Evolutionary conservation across 2,888 invertebrate species (phyloP), one percentile per base, ranked within the genome.

Genomic region (Copidosoma aretas): DNA sequence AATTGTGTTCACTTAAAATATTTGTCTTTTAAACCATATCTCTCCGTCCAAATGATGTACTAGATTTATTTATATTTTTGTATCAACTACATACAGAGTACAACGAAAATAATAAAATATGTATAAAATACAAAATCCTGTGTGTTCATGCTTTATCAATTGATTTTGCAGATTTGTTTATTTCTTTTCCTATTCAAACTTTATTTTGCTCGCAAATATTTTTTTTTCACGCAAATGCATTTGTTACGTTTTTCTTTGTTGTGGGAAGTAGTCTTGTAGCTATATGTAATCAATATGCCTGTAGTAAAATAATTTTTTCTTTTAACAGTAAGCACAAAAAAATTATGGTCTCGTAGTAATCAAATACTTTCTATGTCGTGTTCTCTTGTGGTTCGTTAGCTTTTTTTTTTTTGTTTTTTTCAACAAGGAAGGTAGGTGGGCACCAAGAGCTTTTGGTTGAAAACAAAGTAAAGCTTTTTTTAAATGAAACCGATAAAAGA

Each of bases 321-420:
- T 32, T 32, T 8, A 32, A 32, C 32, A 5, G 32, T 32, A 32
- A 32, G 32, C 32, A 32, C 32, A 32, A 32, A 32, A 49, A 62
- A 62, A 46, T 46, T 3, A 46, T 32, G 32, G 4, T 32, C 32
- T 32, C n/a, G 14, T 10, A 41, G 14, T 41, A 41, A 41, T 41
- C 1, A 46, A 46, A 12, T 17, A 46, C 17, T 17, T 15, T 15
- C 17, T 46, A 19, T 46, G 12, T 46, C 43, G 43, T 61, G 66
- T 68, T 71, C 70, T 74, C 73, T 70, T 67, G 71, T 70, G 69
- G 46, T 66, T 64, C 43, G 71, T 67, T 71, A 70, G 68, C 62
- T 73, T 66, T 32, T 32, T 32, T 32, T 32, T 32, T 32, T 32
- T 32, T 32, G 3, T 32, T 32, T 32, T 32, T 32, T 32, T 32